These are phyloP conservation scores for Circaetus cinerascens DNA, from an alignment of 2,113 vertebrate genomes.

Conservation along the genomic window DNA sequence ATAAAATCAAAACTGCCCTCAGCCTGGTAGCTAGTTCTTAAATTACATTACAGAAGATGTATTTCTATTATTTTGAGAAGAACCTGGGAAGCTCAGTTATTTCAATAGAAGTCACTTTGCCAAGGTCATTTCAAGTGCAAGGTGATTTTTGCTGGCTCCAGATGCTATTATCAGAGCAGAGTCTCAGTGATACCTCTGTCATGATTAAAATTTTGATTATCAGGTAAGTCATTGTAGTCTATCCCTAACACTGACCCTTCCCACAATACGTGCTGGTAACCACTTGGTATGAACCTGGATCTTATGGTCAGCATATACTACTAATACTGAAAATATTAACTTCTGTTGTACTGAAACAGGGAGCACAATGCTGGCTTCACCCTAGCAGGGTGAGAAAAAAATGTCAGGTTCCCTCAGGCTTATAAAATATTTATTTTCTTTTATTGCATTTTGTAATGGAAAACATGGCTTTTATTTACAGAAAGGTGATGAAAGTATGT, in stretches of 20 bases:
- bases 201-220: not conserved
- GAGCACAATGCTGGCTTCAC: not conserved
- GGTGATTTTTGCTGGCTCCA: not conserved
- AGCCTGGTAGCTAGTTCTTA: constrained; percentile 14
- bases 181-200: not conserved
- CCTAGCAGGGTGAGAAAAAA: not conserved
- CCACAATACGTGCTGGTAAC: not conserved
- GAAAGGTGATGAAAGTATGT: not conserved
- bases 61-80: constrained; percentile 28
- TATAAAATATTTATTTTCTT: constrained; percentile 27
- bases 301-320: not conserved
- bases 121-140: constrained; percentile 8
- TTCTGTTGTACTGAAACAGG: not conserved
- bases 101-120: not conserved
- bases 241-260: not conserved
- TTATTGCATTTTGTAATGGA: constrained; percentile 1
- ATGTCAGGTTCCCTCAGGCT: not conserved
- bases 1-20: constrained; percentile 46
- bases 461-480: constrained; percentile 4
- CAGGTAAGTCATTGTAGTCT: not conserved
- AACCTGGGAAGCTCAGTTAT: not conserved
- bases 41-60: constrained; percentile 16
- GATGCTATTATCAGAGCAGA: not conserved
- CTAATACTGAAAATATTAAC: not conserved
- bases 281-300: not conserved